phyloP scores from a whole-genome alignment of 2,113 vertebrate species.

The Stigmatopora argus region DNA sequence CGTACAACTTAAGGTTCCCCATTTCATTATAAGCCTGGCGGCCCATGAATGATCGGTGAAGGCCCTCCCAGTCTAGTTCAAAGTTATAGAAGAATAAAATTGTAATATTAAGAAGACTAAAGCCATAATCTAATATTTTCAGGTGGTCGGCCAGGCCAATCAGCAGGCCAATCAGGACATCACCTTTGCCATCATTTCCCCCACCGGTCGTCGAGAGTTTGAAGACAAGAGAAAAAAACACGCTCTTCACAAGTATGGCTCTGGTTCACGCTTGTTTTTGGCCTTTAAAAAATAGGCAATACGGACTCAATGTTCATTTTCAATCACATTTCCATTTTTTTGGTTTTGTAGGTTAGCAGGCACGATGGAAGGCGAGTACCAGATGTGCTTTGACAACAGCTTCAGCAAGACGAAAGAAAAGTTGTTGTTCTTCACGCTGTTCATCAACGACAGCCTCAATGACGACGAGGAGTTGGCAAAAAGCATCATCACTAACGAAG shows the following conservation, averaged over 20 bases:
- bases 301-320: no score
- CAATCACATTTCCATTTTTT: no score
- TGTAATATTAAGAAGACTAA: no score
- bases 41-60: no score
- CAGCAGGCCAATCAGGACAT: conserved; percentile 80
- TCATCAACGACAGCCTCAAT: conserved; percentile 55
- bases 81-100: no score
- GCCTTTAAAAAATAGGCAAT: no score
- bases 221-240: conserved; percentile 78
- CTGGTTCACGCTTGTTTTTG: neutral
- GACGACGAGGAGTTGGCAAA: conserved; percentile 60
- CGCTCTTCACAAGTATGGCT: conserved; percentile 78
- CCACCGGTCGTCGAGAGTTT: conserved; percentile 69
- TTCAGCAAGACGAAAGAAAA: conserved; percentile 84
- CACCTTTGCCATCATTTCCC: conserved; percentile 78
- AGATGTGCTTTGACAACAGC: conserved; percentile 88
- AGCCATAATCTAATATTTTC: neutral
- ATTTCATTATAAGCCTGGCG: no score
- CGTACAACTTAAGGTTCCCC: neutral
- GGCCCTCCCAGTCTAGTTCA: no score
- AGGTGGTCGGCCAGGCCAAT: conserved; percentile 84
- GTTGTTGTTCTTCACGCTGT: conserved; percentile 81
- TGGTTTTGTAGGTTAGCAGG: conserved; percentile 69
- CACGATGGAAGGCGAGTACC: conserved; percentile 80
- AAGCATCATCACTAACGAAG: conserved; percentile 63